Percentiles rank a stretch among this genome's conserved stretches.
phyloP scores from a whole-genome alignment of 2,113 vertebrate species.

The Crotalus horridus region DNA sequence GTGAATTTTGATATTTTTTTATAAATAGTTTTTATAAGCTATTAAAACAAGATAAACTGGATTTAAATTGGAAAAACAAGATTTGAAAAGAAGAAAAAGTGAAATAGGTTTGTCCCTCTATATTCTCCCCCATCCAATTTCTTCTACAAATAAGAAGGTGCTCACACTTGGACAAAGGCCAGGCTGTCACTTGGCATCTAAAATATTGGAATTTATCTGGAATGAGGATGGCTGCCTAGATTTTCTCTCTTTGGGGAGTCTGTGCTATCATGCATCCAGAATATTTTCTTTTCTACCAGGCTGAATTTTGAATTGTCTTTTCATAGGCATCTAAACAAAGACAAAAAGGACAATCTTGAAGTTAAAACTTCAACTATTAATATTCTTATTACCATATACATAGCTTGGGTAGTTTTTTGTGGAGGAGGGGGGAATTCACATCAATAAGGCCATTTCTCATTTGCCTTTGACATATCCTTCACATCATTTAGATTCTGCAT shows the following conservation, averaged over 20 bases:
- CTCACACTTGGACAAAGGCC: neutral
- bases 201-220: neutral
- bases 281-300: neutral
- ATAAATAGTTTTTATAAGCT: neutral
- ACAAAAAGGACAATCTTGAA: neutral
- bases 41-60: neutral
- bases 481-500: constrained; percentile 30
- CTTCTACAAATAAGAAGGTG: neutral
- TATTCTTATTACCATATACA: neutral
- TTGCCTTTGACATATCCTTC: constrained; percentile 33
- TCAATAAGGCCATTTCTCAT: constrained; percentile 11
- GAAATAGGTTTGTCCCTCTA: neutral
- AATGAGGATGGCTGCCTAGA: neutral
- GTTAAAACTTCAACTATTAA: neutral
- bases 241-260: neutral
- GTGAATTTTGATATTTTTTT: neutral
- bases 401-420: neutral
- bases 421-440: neutral
- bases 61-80: neutral
- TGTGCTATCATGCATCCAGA: neutral
- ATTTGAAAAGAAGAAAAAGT: neutral
- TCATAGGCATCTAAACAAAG: neutral
- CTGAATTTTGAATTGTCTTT: neutral
- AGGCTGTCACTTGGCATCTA: neutral
- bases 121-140: neutral